Evolutionary conservation across 1,140 invertebrate species (phyloP).

Genomic region (Drosophila simulans): DNA sequence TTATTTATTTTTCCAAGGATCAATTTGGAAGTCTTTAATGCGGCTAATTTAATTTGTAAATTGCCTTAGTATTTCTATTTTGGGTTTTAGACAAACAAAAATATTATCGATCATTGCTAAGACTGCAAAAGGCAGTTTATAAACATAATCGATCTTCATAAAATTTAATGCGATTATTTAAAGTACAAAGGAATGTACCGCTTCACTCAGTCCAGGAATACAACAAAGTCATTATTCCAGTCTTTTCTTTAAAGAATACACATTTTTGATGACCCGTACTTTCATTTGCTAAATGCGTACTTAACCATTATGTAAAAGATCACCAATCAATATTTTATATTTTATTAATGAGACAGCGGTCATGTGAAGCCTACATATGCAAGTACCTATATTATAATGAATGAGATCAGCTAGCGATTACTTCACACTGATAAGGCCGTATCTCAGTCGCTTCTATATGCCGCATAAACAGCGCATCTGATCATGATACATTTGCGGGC

Average conservation of each 20-base stretch:
- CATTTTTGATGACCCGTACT: no score
- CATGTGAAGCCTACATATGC: not conserved
- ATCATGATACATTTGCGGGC: slow-evolving; percentile 36
- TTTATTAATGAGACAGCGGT: slow-evolving; percentile 28
- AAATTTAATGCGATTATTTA: slow-evolving; percentile 7
- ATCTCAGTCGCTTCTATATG: not conserved
- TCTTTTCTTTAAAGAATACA: no score
- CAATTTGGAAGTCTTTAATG: not conserved
- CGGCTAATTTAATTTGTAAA: not conserved
- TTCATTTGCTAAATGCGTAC: not conserved
- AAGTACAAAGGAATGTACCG: slow-evolving; percentile 14
- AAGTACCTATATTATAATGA: slow-evolving; percentile 40
- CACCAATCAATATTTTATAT: slow-evolving; percentile 25
- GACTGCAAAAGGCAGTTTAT: not conserved
- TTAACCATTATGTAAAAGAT: slow-evolving; percentile 23
- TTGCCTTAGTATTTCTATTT: not conserved
- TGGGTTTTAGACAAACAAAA: not conserved
- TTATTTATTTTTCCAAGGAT: not conserved
- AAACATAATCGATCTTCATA: slow-evolving; percentile 11
- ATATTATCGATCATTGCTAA: slow-evolving; percentile 9
- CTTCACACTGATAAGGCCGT: slow-evolving; percentile 14
- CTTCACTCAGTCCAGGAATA: not conserved
- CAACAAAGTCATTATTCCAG: no score
- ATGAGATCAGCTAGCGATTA: slow-evolving; percentile 44
- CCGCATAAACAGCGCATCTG: slow-evolving; percentile 3